Evolutionary conservation across 2,888 invertebrate species (phyloP), one percentile per base, ranked within the genome.

Genomic region (Rosalia funebris): DNA sequence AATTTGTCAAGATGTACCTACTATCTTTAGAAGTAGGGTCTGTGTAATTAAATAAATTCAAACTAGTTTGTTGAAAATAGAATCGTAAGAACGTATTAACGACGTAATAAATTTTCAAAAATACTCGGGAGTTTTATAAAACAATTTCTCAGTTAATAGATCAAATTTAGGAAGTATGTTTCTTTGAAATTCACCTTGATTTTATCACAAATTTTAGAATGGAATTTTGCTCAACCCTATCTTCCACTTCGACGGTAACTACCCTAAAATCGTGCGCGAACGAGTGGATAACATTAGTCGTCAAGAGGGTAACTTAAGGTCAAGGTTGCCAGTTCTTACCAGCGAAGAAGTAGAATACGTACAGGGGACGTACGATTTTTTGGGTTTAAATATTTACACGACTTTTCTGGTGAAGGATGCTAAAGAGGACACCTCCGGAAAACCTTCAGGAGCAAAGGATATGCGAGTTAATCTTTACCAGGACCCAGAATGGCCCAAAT

Each of bases 391-490:
- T 48, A 61, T 65, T 4, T 68, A 66, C 57, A 71, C 66, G 7
- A 69, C 61, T 1, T 66, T 57, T 53, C 48, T 67, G 11, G 66
- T 71, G 0, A 61, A 64, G 25, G 47, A 67, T 46, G 57, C 46
- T 31, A 44, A 50, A 3, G 60, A 56, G 36, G 58, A 54, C 9
- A 20, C 16, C 9, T 36, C 57, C 1, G 39, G 25, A 25, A 74
- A 82, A 41, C 87, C 88, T 0, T 88, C 88, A 0, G 87, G 85
- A 54, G 83, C 83, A 70, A 87, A 88, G 58, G 89, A 89, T 72
- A 82, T 87, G 71, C 88, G 88, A 1, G 83, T 88, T 15, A 79
- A 84, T 9, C 79, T 84, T 68, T 83, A 82, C 37, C 83, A 84
- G 68, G 85, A 89, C 75, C 82, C 84, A 0, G 81, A 81, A 0